A percentile compares a stretch with the other conserved stretches of the same genome.
phyloP scores from a whole-genome alignment of 2,888 invertebrate genomes.

The Monochamus alternatus region DNA sequence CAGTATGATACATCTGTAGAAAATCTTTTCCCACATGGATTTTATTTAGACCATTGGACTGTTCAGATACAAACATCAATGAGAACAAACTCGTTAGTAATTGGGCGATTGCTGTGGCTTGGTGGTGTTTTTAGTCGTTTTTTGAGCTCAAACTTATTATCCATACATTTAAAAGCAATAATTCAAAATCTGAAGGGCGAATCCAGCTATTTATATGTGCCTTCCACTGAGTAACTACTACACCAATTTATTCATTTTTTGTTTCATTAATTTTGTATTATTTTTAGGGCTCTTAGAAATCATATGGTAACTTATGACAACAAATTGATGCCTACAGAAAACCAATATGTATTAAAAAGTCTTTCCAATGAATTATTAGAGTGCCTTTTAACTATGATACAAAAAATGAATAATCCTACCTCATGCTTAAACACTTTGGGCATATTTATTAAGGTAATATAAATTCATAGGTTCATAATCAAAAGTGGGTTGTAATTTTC shows the following conservation, averaged over 20 bases:
- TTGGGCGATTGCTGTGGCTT: conserved; percentile 51
- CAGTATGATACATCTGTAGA: conserved; percentile 26
- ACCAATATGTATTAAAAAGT: conserved; percentile 44
- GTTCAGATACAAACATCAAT: conserved; percentile 33
- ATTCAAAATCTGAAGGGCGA: conserved; percentile 42
- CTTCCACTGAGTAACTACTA: conserved; percentile 51
- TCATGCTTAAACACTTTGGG: conserved; percentile 51
- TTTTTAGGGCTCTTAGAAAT: conserved; percentile 52
- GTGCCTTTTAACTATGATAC: conserved; percentile 46
- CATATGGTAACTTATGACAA: conserved; percentile 45
- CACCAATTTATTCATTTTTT: neutral
- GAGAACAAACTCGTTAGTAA: conserved; percentile 30
- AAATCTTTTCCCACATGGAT: conserved; percentile 43
- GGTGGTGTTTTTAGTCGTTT: conserved; percentile 51
- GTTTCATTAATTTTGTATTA: conserved; percentile 12
- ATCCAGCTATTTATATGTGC: conserved; percentile 44
- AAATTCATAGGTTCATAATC: neutral
- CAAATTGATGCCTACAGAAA: conserved; percentile 42
- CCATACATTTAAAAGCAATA: conserved; percentile 48
- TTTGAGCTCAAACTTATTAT: conserved; percentile 46
- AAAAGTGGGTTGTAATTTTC: too few relatives aligned
- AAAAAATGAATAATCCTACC: conserved; percentile 42
- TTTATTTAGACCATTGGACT: conserved; percentile 54
- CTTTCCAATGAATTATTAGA: conserved; percentile 43
- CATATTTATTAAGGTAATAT: conserved; percentile 53